phyloP scores from a whole-genome alignment of 2,113 vertebrate genomes.

The Aphyosemion australe region DNA sequence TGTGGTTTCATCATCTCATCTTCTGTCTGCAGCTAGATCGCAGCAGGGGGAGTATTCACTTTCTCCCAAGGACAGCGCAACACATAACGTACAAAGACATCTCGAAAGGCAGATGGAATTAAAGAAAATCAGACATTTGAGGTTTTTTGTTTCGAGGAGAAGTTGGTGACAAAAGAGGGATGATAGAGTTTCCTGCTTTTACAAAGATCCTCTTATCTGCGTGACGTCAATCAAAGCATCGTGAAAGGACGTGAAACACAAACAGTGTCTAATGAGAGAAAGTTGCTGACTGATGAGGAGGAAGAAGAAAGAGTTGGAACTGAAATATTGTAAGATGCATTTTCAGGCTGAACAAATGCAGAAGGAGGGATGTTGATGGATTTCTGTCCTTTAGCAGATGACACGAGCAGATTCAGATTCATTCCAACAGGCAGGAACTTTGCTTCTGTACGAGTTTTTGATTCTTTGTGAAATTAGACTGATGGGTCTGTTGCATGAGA shows the following conservation, averaged over 20 bases:
- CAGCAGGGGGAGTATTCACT: slow-evolving; percentile 45
- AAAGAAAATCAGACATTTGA: slow-evolving; percentile 16
- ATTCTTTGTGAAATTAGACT: slow-evolving; percentile 44
- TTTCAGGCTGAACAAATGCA: slow-evolving; percentile 33
- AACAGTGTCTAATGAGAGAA: slow-evolving; percentile 22
- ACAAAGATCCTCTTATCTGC: slow-evolving; percentile 46
- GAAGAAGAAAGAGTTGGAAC: neutral
- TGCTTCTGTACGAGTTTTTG: slow-evolving; percentile 18
- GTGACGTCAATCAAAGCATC: neutral
- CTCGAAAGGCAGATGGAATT: neutral
- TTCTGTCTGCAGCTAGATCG: slow-evolving; percentile 21
- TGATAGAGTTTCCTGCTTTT: slow-evolving; percentile 15
- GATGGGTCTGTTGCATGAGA: slow-evolving; percentile 8
- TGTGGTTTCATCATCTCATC: slow-evolving; percentile 21
- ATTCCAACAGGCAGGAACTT: slow-evolving; percentile 14
- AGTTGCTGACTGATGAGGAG: slow-evolving; percentile 31
- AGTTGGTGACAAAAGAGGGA: slow-evolving; percentile 6
- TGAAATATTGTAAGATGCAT: slow-evolving; percentile 11
- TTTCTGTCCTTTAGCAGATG: slow-evolving; percentile 21
- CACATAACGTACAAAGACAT: slow-evolving; percentile 11
- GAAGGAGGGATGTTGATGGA: slow-evolving; percentile 25
- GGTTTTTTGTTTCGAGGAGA: slow-evolving; percentile 14
- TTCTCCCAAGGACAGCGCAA: slow-evolving; percentile 37
- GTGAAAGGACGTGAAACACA: slow-evolving; percentile 17
- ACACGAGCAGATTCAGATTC: slow-evolving; percentile 28